These are phyloP conservation scores for Lasioglossum zephyrum DNA, from an alignment of 2,888 invertebrate genomes.

Conservation along the genomic window DNA sequence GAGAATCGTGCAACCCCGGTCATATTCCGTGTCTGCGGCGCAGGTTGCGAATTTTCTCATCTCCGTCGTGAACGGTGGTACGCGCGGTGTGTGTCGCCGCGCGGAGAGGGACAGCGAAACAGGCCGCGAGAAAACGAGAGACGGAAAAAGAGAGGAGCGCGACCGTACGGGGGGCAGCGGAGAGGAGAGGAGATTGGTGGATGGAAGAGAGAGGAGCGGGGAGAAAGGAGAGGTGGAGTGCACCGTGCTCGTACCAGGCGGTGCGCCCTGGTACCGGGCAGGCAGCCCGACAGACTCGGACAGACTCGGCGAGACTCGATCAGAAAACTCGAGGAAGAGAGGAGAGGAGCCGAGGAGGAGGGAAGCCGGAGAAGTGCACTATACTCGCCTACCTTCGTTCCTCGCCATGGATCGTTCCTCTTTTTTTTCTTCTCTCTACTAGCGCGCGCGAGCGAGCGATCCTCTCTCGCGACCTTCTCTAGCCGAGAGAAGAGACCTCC, in stretches of 20 bases:
- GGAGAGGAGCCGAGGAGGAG: slow-evolving; percentile 32
- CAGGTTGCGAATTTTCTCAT: slow-evolving; percentile 49
- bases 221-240: slow-evolving; percentile 72
- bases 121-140: slow-evolving; percentile 24
- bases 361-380: slow-evolving; percentile 48
- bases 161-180: neutral
- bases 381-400: slow-evolving; percentile 12
- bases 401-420: slow-evolving; percentile 5
- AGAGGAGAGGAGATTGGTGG: slow-evolving; percentile 30
- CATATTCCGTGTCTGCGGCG: neutral
- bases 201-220: slow-evolving; percentile 31
- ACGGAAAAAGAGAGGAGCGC: slow-evolving; percentile 24
- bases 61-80: slow-evolving; percentile 36
- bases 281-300: slow-evolving; percentile 53
- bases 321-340: slow-evolving; percentile 41
- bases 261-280: slow-evolving; percentile 80
- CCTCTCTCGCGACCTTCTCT: slow-evolving; percentile 60
- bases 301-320: slow-evolving; percentile 49
- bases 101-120: slow-evolving; percentile 15
- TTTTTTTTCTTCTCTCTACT: neutral
- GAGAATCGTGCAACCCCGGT: neutral
- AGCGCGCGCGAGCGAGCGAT: slow-evolving; percentile 9
- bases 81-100: slow-evolving; percentile 18
- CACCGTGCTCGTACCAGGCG: slow-evolving; percentile 80
- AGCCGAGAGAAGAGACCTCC: slow-evolving; percentile 15